A percentile compares a stretch with the other conserved stretches of the same genome.
Evolutionary conservation across 1,140 invertebrate genomes (phyloP).

Genomic region (Penaeus japonicus): DNA sequence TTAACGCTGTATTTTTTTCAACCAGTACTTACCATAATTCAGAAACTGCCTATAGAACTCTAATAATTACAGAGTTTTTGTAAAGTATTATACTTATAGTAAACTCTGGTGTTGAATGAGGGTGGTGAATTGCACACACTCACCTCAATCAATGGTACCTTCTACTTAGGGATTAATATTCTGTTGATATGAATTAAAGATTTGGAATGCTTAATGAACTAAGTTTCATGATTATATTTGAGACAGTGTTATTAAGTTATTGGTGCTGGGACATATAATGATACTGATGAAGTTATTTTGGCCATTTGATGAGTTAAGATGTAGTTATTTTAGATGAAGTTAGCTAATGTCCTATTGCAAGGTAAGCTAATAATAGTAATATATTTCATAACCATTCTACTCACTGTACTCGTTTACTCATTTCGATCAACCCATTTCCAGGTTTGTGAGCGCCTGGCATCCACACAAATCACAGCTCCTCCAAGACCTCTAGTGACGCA

Average conservation of each 20-base stretch:
- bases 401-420: not conserved
- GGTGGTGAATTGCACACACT: too few species aligned
- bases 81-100: too few species aligned
- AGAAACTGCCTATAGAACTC: too few species aligned
- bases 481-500: conserved; percentile 65
- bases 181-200: too few species aligned
- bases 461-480: conserved; percentile 58
- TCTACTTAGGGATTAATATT: too few species aligned
- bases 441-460: conserved; percentile 52
- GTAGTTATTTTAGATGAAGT: not conserved
- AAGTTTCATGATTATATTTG: too few species aligned
- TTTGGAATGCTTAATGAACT: too few species aligned
- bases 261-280: not conserved
- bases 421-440: not conserved
- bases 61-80: too few species aligned
- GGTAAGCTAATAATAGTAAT: not conserved
- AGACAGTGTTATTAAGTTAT: not conserved
- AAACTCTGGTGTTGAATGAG: too few species aligned
- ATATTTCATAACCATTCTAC: not conserved
- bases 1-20: too few species aligned
- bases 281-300: not conserved
- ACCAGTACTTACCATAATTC: too few species aligned
- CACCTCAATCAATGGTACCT: too few species aligned
- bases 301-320: not conserved
- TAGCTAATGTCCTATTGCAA: not conserved